These are phyloP conservation scores for Spongia lamella DNA, from an alignment of 37 sponge, comb jelly and placozoan genomes.

Conservation along the genomic window DNA sequence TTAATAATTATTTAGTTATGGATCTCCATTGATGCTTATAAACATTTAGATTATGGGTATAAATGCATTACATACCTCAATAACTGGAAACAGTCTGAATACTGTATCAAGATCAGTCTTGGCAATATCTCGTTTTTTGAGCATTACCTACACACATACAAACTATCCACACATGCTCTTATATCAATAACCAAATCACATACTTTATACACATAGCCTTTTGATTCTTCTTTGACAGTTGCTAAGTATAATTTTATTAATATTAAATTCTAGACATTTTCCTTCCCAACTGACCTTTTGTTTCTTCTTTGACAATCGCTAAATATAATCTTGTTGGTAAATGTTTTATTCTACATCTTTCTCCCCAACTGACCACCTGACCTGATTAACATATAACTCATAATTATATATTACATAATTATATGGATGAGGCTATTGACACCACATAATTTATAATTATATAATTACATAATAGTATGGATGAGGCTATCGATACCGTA, in stretches of 20 bases:
- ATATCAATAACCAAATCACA: neutral
- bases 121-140: too few species aligned
- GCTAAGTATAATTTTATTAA: conserved; percentile 64
- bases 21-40: too few species aligned
- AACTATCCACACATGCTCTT: neutral
- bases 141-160: too few species aligned
- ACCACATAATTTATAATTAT: too few species aligned
- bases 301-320: conserved; percentile 28
- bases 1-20: too few species aligned
- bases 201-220: conserved; percentile 19
- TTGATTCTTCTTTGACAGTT: conserved; percentile 25
- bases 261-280: conserved; percentile 70
- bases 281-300: conserved; percentile 73
- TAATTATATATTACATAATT: too few species aligned
- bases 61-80: conserved; percentile 20
- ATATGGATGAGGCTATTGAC: too few species aligned
- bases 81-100: conserved; percentile 63
- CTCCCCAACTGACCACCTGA: conserved; percentile 63
- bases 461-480: too few species aligned
- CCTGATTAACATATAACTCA: too few species aligned
- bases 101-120: conserved; percentile 42
- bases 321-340: conserved; percentile 73
- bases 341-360: conserved; percentile 73
- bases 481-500: too few species aligned
- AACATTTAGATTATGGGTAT: too few species aligned